Evolutionary conservation across 2,113 vertebrate genomes (phyloP).

Genomic region (Proteles cristata): DNA sequence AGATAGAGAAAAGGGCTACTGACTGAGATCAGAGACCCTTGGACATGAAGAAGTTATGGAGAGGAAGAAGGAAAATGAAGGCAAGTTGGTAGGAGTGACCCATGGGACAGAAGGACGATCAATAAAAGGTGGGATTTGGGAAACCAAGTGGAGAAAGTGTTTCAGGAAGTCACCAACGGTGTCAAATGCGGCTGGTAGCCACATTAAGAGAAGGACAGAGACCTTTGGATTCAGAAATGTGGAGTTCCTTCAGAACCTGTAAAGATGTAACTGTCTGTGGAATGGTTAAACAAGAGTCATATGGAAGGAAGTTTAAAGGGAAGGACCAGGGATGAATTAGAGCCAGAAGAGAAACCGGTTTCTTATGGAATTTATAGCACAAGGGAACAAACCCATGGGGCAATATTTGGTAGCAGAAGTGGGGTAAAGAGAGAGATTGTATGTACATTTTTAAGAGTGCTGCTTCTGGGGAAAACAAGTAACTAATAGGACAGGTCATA

Average conservation of each 20-base stretch:
- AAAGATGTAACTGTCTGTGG: background rate
- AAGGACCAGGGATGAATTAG: no score
- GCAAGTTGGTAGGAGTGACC: no score
- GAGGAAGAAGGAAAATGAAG: background rate
- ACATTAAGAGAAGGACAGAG: accelerated
- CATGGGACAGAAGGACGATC: accelerated
- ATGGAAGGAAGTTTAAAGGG: background rate
- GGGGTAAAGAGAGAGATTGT: background rate
- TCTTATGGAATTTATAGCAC: background rate
- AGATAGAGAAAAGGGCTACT: accelerated
- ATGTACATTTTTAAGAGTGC: background rate
- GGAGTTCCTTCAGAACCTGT: background rate
- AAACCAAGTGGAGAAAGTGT: background rate
- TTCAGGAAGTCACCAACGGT: accelerated
- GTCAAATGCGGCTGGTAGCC: background rate
- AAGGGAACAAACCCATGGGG: background rate
- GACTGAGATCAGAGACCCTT: background rate
- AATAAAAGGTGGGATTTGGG: accelerated
- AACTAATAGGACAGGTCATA: background rate
- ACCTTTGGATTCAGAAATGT: background rate
- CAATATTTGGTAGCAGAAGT: accelerated
- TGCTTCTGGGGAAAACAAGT: background rate
- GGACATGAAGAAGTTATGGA: accelerated
- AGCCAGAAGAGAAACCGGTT: background rate
- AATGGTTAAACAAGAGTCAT: background rate